Evolutionary conservation across 1,140 invertebrate species (phyloP), one percentile per base, ranked within the genome.

Genomic region (Triops longicaudatus): DNA sequence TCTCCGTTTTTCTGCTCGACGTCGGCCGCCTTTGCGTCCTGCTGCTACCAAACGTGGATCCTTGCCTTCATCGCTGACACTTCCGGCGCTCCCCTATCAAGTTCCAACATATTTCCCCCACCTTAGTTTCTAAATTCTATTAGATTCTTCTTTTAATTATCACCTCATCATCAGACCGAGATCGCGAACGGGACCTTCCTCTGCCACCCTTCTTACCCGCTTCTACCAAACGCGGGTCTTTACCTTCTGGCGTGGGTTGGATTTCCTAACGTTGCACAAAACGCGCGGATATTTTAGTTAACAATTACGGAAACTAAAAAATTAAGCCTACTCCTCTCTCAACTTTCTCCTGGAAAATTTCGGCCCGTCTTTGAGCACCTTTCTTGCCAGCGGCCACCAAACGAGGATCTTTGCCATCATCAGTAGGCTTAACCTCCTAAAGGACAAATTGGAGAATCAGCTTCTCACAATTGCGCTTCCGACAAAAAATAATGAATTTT

Each of bases 381-480:
- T 77, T 77, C 72, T 77, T 77, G 41, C 77, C 77, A 43, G 77
- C 77, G 0, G 71, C 77, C 14, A 77, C 77, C 37, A 71, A 73
- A 26, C 73, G 72, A 28, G 77, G 77, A 43, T 77, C 72, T 77
- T 77, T 74, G 14, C 76, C 76, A 26, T 75, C 28, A 9, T 63
- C 50, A 14, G 50, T 63, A 5, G 50, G 50, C 50, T 63, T 63
- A 9, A 63, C 50, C 50, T 22, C 50, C 50, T 63, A 63, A 2
- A 37, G 2, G 31, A 63, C 22, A 63, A 63, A 63, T 6, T 9
- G 14, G 6, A n/a, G 14, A n/a, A 63, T 22, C 31, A 37, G 31
- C 31, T 7, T 37, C 31, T 2, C 31, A 7, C 7, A 37, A 37
- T 37, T 63, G 0, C 50, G 14, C 5, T 14, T 5, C 9, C 11